Base-by-base conservation (phyloP, 2,888 invertebrate species). In the Brenthis daphne region DNA sequence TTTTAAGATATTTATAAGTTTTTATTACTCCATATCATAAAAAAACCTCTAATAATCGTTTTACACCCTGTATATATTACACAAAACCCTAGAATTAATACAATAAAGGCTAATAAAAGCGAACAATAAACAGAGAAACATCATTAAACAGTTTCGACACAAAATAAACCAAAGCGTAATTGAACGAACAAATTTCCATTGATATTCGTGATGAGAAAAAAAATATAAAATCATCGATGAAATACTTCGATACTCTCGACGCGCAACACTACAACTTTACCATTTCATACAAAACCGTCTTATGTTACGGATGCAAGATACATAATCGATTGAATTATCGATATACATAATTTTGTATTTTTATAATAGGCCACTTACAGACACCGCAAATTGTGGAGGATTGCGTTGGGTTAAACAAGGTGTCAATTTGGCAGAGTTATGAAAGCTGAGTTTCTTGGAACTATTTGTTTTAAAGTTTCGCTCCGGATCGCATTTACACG, bases 391-490 rank as follows among this genome's bases (percentile, higher is more conserved):
- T 92, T 88, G 90, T 88, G 82, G 84, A 82, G 90, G 86, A 89
- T 89, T 88, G 90, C 90, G 84, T 85, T 84, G 88, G 82, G 79
- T 85, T 85, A 84, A 86, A 88, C 92, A 90, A 92, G 92, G 92
- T 92, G 92, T 92, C 92, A 92, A 92, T 92, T 92, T 92, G 87
- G 89, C 79, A 84, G 83, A 92, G 91, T 92, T 91, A 92, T 92
- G 92, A 91, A 91, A 92, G 88, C 84, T 84, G 80, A 80, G 81
- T 79, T 92, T 91, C 92, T 86, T 63, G 82, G 92, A 92, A 90
- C 88, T 91, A 91, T 91, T 92, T 92, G 92, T 91, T 92, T 90
- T 82, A 85, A 66, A 87, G 82, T 84, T 84, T 82, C 82, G 81
- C 79, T 81, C 78, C 74, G 78, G 79, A 79, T 78, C 77, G 77